Evolutionary conservation across 2,113 vertebrate species (phyloP).

Genomic region (Aphyosemion australe): DNA sequence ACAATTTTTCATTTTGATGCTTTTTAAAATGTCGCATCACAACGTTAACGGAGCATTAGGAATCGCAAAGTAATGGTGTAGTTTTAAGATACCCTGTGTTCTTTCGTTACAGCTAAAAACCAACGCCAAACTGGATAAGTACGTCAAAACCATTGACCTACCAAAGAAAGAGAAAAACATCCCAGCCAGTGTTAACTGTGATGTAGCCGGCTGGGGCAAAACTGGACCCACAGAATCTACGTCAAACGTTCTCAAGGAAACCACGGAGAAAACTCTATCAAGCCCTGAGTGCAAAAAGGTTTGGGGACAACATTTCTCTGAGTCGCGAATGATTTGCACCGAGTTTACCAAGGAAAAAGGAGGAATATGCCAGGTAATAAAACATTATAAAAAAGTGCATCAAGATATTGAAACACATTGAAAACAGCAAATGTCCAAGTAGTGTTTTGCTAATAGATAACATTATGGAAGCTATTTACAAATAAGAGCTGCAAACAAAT

Average conservation of each 20-base stretch:
- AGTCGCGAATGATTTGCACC: slow-evolving; percentile 62
- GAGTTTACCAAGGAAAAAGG: slow-evolving; percentile 25
- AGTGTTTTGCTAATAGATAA: neutral
- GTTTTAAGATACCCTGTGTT: neutral
- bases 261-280: slow-evolving; percentile 28
- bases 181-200: slow-evolving; percentile 28
- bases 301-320: slow-evolving; percentile 23
- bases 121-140: slow-evolving; percentile 43
- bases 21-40: neutral
- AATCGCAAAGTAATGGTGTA: neutral
- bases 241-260: slow-evolving; percentile 62
- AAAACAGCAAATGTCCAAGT: too few relatives aligned
- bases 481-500: too few relatives aligned
- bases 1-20: too few relatives aligned
- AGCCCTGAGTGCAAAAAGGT: neutral
- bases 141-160: slow-evolving; percentile 38
- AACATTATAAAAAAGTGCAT: neutral
- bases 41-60: neutral
- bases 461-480: neutral
- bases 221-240: rapidly evolving
- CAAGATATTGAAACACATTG: too few relatives aligned
- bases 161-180: slow-evolving; percentile 36
- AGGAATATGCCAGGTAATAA: slow-evolving; percentile 64
- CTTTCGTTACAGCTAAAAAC: slow-evolving; percentile 53
- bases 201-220: slow-evolving; percentile 67